Conservation (phyloP, 2,888 invertebrate genomes). For the Diabrotica balteata region DNA sequence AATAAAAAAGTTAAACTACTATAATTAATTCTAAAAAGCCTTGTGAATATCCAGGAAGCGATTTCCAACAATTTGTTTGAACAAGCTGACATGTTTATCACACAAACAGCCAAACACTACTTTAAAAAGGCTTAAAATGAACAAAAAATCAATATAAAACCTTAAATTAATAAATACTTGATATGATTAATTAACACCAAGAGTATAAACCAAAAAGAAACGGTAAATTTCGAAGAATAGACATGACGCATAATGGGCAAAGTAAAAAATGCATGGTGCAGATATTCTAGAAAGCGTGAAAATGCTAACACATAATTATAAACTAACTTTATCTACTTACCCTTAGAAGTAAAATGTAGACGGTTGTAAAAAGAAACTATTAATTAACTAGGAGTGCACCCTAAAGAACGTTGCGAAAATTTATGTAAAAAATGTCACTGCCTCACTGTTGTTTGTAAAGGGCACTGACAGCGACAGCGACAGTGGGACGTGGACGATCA, state of each 20-base stretch:
- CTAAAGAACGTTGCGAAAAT: constrained; percentile 27
- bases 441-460: constrained; percentile 64
- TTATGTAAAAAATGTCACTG: constrained; percentile 59
- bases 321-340: constrained; percentile 9
- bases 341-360: constrained; percentile 20
- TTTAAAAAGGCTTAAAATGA: background rate
- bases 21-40: background rate
- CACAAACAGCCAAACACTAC: constrained; percentile 10
- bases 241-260: constrained; percentile 37
- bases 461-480: constrained; percentile 43
- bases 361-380: constrained; percentile 18
- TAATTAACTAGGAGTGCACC: constrained; percentile 26
- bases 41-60: constrained; percentile 1
- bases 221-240: constrained; percentile 24
- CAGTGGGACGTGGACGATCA: constrained; percentile 25
- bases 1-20: no score
- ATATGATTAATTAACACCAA: background rate
- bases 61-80: constrained; percentile 8
- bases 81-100: constrained; percentile 16
- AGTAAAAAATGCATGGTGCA: constrained; percentile 29
- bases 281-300: constrained; percentile 7
- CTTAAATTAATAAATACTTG: background rate
- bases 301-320: constrained; percentile 7
- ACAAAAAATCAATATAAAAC: background rate
- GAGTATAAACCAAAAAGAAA: constrained; percentile 7